Base-by-base conservation (phyloP, 2,797 vertebrate species). In the Chelon auratus region DNA sequence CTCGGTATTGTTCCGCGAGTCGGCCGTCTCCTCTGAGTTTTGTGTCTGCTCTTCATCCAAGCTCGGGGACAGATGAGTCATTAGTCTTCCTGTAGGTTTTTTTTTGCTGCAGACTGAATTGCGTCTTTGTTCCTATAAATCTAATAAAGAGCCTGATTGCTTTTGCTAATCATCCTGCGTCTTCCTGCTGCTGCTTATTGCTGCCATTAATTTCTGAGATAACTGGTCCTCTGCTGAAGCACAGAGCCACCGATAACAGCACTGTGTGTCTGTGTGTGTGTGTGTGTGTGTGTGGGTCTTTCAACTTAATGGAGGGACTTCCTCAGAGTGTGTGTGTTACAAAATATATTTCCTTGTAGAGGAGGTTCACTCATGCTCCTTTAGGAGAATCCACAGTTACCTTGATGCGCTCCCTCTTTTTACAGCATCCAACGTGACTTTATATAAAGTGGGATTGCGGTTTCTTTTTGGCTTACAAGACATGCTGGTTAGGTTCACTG, bases 161-260 rank as follows among this genome's bases (percentile, higher is more conserved):
- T 94, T 94, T 94, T 93, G 92, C 93, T 95, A 95, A 95, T 95
- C 93, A 93, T 93, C 80, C 89, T 87, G 92, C 90, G 93, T 94
- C 93, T 94, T 93, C 87, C 83, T 88, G 84, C 87, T 83, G 87
- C 85, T 81, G 82, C 92, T 93, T 94, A 94, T 94, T 94, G 93
- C 88, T 92, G 93, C 93, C 94, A 95, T 94, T 95, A 94, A 95
- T 95, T 95, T 95, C 86, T 87, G 85, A 92, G 93, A 94, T 95
- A 94, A 94, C 93, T 89, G 92, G 90, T 89, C 90, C 87, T 92
- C 87, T 82, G 85, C 86, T 91, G 75, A 72, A 91, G 91, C 92
- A 85, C 87, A 84, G 78, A 91, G 91, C 90, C 87, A 63, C 84
- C 12, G 83, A 91, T 89, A 91, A 87, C 75, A 64, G 48, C 51